Conservation (phyloP, 2,797 vertebrate species). For the Squalus acanthias region DNA sequence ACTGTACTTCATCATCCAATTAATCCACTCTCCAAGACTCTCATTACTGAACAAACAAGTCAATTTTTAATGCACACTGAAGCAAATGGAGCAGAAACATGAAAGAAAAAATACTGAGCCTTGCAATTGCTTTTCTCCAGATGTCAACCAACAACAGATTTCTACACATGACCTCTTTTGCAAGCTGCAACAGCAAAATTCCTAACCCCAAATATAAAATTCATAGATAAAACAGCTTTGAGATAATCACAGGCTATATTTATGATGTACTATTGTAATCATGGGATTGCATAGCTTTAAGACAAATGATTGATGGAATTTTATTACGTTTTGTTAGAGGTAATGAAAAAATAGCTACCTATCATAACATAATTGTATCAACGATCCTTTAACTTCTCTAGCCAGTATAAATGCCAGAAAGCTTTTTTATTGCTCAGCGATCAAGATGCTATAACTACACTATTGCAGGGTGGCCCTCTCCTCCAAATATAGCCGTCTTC, state of each 20-base stretch:
- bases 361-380: background rate
- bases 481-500: background rate
- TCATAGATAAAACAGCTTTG: background rate
- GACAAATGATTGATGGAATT: background rate
- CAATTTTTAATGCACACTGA: background rate
- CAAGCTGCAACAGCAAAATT: background rate
- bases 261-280: background rate
- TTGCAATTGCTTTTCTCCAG: background rate
- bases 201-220: background rate
- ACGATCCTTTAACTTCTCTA: background rate
- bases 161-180: background rate
- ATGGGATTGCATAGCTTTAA: background rate
- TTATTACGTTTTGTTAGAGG: background rate
- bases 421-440: background rate
- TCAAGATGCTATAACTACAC: no score
- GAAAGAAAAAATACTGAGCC: background rate
- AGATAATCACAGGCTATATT: constrained; percentile 21
- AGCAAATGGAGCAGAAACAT: background rate
- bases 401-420: background rate
- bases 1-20: background rate
- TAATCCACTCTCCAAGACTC: background rate
- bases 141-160: background rate
- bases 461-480: background rate
- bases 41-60: background rate
- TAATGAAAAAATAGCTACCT: background rate